Evolutionary conservation across 1,140 invertebrate genomes (phyloP).

Genomic region (Parasteatoda tepidariorum): DNA sequence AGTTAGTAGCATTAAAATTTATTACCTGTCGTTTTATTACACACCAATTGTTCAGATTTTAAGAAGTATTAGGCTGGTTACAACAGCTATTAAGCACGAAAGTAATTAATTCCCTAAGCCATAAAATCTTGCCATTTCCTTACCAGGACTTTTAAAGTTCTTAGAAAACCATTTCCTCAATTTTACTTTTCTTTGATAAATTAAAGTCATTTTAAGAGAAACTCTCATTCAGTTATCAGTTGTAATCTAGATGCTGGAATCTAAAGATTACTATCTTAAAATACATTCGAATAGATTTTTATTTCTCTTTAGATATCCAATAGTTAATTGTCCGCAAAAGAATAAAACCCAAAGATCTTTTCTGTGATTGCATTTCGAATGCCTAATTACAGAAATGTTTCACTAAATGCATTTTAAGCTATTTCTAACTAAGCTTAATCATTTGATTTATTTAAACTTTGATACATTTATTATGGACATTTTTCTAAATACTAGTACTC

Average conservation of each 20-base stretch:
- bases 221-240: not conserved
- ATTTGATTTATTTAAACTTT: too few species aligned
- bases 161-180: slow-evolving; percentile 7
- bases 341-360: too few species aligned
- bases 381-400: not conserved
- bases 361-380: not conserved
- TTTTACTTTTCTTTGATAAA: slow-evolving; percentile 18
- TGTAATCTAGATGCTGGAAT: not conserved
- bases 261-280: not conserved
- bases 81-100: not conserved
- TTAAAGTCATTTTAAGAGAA: slow-evolving; percentile 25
- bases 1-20: slow-evolving; percentile 1
- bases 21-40: not conserved
- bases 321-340: too few species aligned
- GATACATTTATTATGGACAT: too few species aligned
- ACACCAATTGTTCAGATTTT: not conserved
- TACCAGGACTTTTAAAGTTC: not conserved
- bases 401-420: too few species aligned
- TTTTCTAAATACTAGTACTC: too few species aligned
- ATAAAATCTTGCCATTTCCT: slow-evolving; percentile 38
- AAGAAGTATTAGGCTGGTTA: not conserved
- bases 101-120: slow-evolving; percentile 15
- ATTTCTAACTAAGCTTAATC: too few species aligned
- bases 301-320: too few species aligned
- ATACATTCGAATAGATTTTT: not conserved